These are phyloP conservation scores for Lysandra coridon DNA, from an alignment of 2,888 invertebrate genomes.

Conservation along the genomic window DNA sequence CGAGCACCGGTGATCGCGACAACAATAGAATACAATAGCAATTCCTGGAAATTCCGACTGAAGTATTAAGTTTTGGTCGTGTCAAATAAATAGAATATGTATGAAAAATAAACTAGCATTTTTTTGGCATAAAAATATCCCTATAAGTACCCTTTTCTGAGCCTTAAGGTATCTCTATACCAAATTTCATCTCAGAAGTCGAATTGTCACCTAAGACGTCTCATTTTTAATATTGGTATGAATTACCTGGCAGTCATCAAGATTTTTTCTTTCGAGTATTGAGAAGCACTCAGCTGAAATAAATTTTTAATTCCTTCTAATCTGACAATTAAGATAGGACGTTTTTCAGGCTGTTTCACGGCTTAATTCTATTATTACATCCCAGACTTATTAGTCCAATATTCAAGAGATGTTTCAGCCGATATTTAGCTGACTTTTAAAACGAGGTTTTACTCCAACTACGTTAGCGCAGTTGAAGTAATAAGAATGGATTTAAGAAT, in stretches of 20 bases:
- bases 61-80: too few species aligned
- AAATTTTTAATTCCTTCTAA: conserved; percentile 36
- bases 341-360: conserved; percentile 44
- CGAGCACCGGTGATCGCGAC: too few species aligned
- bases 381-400: conserved; percentile 60
- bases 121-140: too few species aligned
- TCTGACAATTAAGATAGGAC: conserved; percentile 43
- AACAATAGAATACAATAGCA: too few species aligned
- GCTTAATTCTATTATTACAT: conserved; percentile 54
- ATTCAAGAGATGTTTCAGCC: conserved; percentile 37
- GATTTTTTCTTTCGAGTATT: background rate
- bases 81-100: too few species aligned
- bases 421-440: background rate
- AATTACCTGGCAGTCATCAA: background rate
- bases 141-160: background rate
- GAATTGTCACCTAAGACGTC: too few species aligned
- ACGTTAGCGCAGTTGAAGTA: too few species aligned
- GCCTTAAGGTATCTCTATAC: too few species aligned
- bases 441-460: background rate
- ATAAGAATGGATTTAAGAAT: too few species aligned
- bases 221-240: background rate
- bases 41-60: too few species aligned
- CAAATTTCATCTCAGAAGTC: background rate
- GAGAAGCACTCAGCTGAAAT: conserved; percentile 32
- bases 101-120: too few species aligned